These are phyloP conservation scores for Turritopsis dohrnii DNA, from an alignment of 30 jellyfish, hydroid and myxozoan species.

Conservation along the genomic window DNA sequence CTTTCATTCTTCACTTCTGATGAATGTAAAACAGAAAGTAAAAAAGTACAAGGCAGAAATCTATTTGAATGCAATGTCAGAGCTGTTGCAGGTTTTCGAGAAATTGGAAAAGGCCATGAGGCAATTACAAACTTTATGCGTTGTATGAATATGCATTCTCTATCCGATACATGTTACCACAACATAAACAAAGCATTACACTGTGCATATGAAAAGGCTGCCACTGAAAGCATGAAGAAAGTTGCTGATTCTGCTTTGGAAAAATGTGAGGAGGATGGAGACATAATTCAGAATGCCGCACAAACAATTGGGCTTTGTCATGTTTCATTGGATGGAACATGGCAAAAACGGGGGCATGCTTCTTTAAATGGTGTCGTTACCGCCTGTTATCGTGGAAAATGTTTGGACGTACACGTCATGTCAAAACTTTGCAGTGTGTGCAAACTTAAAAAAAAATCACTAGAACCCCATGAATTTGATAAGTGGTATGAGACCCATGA, in stretches of 20 bases:
- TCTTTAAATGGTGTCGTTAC: constrained; percentile 11
- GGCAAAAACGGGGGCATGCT: no score
- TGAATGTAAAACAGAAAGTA: background rate
- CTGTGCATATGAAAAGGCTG: background rate
- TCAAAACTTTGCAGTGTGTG: background rate
- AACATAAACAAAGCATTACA: no score
- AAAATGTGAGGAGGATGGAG: constrained; percentile 2
- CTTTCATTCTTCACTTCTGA: background rate
- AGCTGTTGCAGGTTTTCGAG: background rate
- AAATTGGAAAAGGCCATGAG: constrained; percentile 4
- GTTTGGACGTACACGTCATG: no score
- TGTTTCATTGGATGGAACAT: no score
- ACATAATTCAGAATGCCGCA: background rate
- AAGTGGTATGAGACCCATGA: background rate
- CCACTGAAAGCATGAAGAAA: background rate
- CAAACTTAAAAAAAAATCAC: background rate
- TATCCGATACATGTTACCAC: background rate
- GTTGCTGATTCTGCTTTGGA: background rate
- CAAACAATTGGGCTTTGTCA: background rate
- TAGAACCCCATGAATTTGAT: background rate
- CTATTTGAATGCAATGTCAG: background rate
- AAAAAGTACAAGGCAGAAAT: background rate
- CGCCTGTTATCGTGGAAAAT: no score
- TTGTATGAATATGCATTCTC: background rate
- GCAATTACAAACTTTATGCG: background rate